These are phyloP conservation scores for Centropus unirufus DNA, from an alignment of 2,113 vertebrate species.

Conservation along the genomic window DNA sequence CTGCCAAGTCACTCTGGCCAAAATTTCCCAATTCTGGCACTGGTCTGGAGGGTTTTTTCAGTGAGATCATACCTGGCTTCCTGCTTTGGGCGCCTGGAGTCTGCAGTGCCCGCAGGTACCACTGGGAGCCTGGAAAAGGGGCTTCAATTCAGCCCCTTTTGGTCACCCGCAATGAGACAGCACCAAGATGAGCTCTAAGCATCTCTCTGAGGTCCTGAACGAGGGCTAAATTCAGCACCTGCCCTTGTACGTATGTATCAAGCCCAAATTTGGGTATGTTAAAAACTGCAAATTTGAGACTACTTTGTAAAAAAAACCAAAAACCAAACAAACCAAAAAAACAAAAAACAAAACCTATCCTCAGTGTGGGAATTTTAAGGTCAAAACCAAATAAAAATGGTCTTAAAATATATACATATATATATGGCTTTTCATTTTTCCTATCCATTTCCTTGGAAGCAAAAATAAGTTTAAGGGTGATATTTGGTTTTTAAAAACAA, in stretches of 20 bases:
- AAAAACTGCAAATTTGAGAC: background rate
- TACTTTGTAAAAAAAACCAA: background rate
- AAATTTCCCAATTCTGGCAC: background rate
- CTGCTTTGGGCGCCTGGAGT: background rate
- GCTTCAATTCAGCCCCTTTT: background rate
- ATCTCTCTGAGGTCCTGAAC: background rate
- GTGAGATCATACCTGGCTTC: background rate
- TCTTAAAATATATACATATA: slow-evolving; percentile 66
- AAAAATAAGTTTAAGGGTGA: slow-evolving; percentile 59
- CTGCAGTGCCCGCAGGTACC: background rate
- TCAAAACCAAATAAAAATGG: slow-evolving; percentile 16
- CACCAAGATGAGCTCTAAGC: background rate
- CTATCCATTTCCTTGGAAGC: background rate
- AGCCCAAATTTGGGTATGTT: background rate
- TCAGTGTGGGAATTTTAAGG: background rate
- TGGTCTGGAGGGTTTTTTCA: background rate
- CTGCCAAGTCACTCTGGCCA: background rate
- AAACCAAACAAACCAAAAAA: too few relatives aligned
- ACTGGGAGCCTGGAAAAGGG: background rate
- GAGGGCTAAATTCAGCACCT: background rate
- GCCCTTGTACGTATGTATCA: background rate
- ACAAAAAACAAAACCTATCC: background rate
- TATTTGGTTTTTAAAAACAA: slow-evolving; percentile 57
- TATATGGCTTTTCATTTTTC: slow-evolving; percentile 65
- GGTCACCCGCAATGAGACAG: background rate